phyloP scores from a whole-genome alignment of 2,113 vertebrate genomes.

The Sturnus vulgaris region DNA sequence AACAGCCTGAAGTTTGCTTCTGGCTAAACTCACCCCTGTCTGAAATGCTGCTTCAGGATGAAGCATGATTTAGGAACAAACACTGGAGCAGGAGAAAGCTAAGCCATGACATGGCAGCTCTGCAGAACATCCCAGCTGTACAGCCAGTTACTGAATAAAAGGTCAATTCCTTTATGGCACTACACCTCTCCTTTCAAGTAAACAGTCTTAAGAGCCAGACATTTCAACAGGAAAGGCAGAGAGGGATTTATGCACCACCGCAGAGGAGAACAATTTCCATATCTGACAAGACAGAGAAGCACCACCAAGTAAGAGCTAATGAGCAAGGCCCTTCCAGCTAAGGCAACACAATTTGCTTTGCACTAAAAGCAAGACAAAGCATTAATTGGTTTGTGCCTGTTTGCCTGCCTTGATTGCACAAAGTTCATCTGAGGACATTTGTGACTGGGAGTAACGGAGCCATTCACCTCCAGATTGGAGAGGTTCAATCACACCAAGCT shows the following conservation, averaged over 20 bases:
- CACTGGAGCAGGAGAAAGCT: not conserved
- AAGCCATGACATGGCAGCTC: not conserved
- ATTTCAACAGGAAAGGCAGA: not conserved
- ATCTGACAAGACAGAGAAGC: not conserved
- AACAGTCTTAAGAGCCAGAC: not conserved
- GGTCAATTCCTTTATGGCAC: not conserved
- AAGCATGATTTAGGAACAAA: not conserved
- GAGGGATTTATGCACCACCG: not conserved
- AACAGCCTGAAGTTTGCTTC: not conserved
- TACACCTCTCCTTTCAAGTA: not conserved
- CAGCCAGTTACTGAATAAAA: not conserved
- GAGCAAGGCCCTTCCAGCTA: not conserved
- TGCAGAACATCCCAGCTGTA: not conserved
- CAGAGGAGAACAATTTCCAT: not conserved
- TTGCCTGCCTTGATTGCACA: not conserved
- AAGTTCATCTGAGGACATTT: conserved; percentile 23
- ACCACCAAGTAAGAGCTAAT: not conserved
- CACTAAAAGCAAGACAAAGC: conserved; percentile 4
- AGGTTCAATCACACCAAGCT: not conserved
- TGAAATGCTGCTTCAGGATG: not conserved
- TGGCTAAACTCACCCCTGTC: not conserved
- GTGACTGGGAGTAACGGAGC: not conserved
- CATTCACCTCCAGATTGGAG: not conserved
- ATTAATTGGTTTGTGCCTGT: not conserved
- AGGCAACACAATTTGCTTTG: rapidly evolving